These are phyloP conservation scores for Tadarida brasiliensis DNA, from an alignment of 2,797 vertebrate species.

Conservation along the genomic window DNA sequence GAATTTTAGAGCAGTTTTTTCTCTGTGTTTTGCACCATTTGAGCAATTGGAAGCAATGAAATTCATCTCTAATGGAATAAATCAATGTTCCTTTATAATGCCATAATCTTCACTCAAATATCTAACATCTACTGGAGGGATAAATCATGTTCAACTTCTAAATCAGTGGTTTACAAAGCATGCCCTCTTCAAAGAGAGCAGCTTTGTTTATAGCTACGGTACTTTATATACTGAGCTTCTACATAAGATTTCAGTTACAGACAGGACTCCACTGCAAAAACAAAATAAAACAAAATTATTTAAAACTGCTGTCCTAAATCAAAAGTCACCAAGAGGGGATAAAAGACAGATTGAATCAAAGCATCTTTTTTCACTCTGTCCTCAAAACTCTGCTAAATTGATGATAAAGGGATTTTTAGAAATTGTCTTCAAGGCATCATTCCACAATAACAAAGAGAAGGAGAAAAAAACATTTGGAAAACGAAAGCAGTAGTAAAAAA, in stretches of 20 bases:
- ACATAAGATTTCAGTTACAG: not conserved
- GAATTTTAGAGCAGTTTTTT: not conserved
- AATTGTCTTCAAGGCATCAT: not conserved
- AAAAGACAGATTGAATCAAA: not conserved
- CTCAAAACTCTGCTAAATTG: conserved; percentile 24
- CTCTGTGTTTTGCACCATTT: not conserved
- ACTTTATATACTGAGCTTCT: not conserved
- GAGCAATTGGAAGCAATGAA: not conserved
- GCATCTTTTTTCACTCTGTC: not conserved
- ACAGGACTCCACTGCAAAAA: not conserved
- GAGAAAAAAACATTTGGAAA: not conserved
- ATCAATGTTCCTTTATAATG: not conserved
- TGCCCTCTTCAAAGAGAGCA: not conserved
- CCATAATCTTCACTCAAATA: not conserved
- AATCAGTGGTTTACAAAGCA: not conserved
- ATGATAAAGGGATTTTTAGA: not conserved
- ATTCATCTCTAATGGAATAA: not conserved
- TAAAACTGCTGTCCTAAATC: not conserved
- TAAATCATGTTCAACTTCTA: not conserved
- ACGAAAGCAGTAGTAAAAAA: not conserved
- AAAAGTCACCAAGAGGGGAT: not conserved
- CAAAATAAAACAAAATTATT: not conserved
- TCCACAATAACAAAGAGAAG: not conserved
- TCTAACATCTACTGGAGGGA: not conserved
- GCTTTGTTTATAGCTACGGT: not conserved